Conservation (phyloP, 1,140 invertebrate genomes). For the Caerostris extrusa region DNA sequence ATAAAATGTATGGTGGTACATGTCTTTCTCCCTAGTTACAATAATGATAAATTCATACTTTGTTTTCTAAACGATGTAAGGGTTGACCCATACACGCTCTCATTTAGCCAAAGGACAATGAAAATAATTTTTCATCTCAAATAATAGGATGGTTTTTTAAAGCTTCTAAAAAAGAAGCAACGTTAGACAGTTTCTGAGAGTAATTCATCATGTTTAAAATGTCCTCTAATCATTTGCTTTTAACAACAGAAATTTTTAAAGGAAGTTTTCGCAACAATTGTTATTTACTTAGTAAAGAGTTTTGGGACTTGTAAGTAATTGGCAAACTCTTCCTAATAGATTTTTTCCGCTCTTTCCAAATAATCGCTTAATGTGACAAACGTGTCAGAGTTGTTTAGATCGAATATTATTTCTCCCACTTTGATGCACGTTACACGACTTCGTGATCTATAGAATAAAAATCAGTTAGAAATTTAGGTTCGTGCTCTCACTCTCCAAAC, state of each 20-base stretch:
- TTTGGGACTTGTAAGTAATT: neutral
- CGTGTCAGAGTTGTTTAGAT: conserved; percentile 58
- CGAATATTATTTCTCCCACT: conserved; percentile 20
- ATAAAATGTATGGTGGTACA: neutral
- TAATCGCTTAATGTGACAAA: conserved; percentile 68
- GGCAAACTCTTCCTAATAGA: neutral
- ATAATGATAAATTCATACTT: neutral
- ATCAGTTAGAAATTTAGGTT: conserved; percentile 38
- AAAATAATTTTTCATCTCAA: conserved; percentile 12
- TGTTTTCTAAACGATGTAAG: conserved; percentile 38
- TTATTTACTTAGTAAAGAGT: conserved; percentile 25
- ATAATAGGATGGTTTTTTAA: conserved; percentile 7
- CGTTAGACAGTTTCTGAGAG: neutral
- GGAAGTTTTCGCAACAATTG: neutral
- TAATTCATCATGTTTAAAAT: conserved; percentile 51
- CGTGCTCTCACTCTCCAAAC: conserved; percentile 1
- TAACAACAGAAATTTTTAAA: conserved; percentile 21
- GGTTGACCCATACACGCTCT: neutral
- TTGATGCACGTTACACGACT: conserved; percentile 52
- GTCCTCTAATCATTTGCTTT: conserved; percentile 2
- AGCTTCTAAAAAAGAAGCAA: neutral
- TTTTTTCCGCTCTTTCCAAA: conserved; percentile 29
- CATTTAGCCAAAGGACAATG: conserved; percentile 21
- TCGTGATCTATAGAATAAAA: conserved; percentile 68
- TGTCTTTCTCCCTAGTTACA: neutral